Percentiles rank a stretch among this genome's conserved stretches.
Evolutionary conservation across 2,888 invertebrate genomes (phyloP).

Genomic region (Monoplex corrugatus): DNA sequence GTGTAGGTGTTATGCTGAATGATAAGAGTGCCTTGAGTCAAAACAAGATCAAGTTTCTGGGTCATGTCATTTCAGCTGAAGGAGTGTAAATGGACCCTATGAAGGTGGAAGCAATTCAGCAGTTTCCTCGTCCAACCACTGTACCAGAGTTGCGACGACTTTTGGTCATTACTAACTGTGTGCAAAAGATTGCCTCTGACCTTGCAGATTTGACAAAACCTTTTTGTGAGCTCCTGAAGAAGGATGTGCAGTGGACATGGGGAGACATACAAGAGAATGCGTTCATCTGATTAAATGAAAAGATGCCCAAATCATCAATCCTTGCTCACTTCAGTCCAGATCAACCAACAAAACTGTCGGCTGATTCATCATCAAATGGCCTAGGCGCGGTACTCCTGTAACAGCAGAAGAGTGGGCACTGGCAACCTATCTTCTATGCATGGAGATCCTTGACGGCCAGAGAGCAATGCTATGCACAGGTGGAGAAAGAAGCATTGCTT

Average conservation of each 20-base stretch:
- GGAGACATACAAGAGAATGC: background rate
- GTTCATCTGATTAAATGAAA: background rate
- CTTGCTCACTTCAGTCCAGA: background rate
- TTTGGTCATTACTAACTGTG: conserved; percentile 32
- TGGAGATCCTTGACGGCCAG: conserved; percentile 30
- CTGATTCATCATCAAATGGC: too few relatives aligned
- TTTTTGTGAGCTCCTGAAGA: conserved; percentile 34
- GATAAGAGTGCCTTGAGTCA: conserved; percentile 38
- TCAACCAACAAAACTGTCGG: too few relatives aligned
- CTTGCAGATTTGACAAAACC: background rate
- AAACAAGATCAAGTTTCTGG: conserved; percentile 54
- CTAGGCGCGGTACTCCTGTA: conserved; percentile 10
- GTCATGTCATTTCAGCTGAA: conserved; percentile 53
- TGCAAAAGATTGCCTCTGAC: conserved; percentile 32
- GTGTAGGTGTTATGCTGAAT: conserved; percentile 30
- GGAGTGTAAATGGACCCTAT: conserved; percentile 11
- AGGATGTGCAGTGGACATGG: conserved; percentile 3
- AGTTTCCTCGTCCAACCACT: too few relatives aligned
- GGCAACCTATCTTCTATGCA: conserved; percentile 15
- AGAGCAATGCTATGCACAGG: conserved; percentile 34
- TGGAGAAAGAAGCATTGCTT: conserved; percentile 42
- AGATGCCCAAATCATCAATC: background rate
- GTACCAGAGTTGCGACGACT: conserved; percentile 30
- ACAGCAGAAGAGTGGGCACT: background rate
- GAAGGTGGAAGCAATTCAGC: conserved; percentile 15